phyloP scores from a whole-genome alignment of 2,113 vertebrate genomes.

The Echinops telfairi region DNA sequence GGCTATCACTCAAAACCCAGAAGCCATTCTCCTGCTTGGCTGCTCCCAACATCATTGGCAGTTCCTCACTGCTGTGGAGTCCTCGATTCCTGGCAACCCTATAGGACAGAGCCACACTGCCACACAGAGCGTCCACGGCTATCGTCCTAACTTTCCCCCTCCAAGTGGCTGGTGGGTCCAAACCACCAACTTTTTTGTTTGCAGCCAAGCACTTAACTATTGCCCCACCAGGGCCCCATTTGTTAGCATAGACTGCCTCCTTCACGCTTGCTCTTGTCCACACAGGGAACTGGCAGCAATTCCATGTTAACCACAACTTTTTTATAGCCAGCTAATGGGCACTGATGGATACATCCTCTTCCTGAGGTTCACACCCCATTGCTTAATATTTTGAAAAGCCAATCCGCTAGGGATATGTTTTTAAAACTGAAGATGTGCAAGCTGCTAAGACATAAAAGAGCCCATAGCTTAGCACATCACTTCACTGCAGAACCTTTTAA shows the following conservation, averaged over 20 bases:
- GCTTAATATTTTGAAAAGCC: constrained; percentile 58
- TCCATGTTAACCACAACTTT: not conserved
- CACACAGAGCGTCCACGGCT: not conserved
- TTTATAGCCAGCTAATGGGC: not conserved
- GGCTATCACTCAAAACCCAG: constrained; percentile 24
- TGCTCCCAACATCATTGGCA: constrained; percentile 7
- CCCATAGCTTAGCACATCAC: not conserved
- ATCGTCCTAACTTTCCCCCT: not conserved
- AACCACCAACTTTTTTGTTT: not conserved
- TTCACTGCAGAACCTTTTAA: constrained; percentile 60
- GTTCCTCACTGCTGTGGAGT: not conserved
- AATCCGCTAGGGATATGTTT: constrained; percentile 30
- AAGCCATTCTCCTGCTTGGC: not conserved
- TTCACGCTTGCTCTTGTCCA: not conserved
- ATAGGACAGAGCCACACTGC: not conserved
- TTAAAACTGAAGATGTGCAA: constrained; percentile 46
- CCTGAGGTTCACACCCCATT: not conserved
- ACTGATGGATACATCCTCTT: not conserved
- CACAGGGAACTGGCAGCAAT: not conserved
- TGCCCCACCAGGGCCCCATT: not conserved
- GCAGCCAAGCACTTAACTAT: not conserved
- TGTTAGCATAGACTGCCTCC: constrained; percentile 13
- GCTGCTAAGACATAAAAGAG: constrained; percentile 30
- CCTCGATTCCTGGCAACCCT: not conserved
- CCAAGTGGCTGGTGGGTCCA: not conserved